These are phyloP conservation scores for Alligator mississippiensis DNA, from an alignment of 2,113 vertebrate genomes.

Conservation along the genomic window DNA sequence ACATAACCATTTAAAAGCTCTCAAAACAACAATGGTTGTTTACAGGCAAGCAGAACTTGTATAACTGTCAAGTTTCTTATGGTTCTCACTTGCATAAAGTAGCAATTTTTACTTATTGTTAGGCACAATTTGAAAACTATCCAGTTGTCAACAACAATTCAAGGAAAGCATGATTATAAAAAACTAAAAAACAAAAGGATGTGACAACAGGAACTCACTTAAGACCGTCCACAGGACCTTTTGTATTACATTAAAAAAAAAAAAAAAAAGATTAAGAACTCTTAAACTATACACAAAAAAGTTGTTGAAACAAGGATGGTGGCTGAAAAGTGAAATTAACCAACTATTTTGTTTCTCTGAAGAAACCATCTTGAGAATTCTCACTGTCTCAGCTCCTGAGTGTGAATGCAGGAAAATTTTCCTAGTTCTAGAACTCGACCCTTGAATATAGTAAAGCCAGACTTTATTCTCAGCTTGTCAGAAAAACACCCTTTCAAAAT, in stretches of 20 bases:
- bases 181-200: background rate
- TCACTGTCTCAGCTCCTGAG: background rate
- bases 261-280: background rate
- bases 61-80: no score
- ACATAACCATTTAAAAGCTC: background rate
- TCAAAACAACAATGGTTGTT: background rate
- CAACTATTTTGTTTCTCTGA: background rate
- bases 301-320: background rate
- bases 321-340: background rate
- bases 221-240: no score
- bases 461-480: accelerated
- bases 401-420: accelerated
- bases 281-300: background rate
- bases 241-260: background rate
- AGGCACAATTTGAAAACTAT: background rate
- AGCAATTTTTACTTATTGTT: background rate
- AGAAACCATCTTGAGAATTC: accelerated
- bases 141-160: no score
- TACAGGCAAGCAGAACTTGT: background rate
- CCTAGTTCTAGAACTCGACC: background rate
- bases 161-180: no score
- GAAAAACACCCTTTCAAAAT: background rate
- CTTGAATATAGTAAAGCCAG: background rate
- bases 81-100: no score
- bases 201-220: background rate